Evolutionary conservation across 2,797 vertebrate genomes (phyloP), one percentile per base, ranked within the genome.

Genomic region (Galaxias olidus): DNA sequence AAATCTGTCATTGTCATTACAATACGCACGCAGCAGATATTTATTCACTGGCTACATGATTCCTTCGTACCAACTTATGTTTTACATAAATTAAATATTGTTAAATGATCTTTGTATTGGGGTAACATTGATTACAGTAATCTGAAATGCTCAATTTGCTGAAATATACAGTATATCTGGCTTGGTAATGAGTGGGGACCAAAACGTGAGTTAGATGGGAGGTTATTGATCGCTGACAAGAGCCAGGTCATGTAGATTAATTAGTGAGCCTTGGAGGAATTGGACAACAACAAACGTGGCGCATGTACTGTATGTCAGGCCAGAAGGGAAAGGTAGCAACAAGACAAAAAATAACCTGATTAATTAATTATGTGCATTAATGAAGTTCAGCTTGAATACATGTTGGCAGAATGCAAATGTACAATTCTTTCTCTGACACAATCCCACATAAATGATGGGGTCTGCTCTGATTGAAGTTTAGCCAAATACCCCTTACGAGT

Each of bases 141-240:
- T 75, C 66, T 73, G 81, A 83, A 80, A 88, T 76, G 86, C 83
- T 86, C 80, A 79, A 84, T 86, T 61, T 75, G 73, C 82, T 74
- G 79, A 71, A 4, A 69, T 69, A 76, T 73, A 79, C 78, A 78
- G 69, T 82, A 75, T 84, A 66, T 81, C 69, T 81, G 78, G 82
- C 43, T 79, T 79, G 81, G 72, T 75, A 68, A 79, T 78, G 84
- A 87, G 82, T 84, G 78, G 80, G 79, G 49, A 76, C 79, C 84
- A 80, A 82, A 88, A 90, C 90, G 90, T 90, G 91, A 91, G 90
- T 92, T 93, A 90, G 90, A 89, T 89, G 82, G 86, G 82, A 90
- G 88, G 91, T 91, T 93, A 92, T 93, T 92, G 91, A 89, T 88
- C 89, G 90, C 88, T 93, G 92, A 92, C 91, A 93, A 89, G 84